Percentiles rank a stretch among this genome's conserved stretches.
Evolutionary conservation across 2,113 vertebrate species (phyloP).

Genomic region (Muntiacus muntjak): DNA sequence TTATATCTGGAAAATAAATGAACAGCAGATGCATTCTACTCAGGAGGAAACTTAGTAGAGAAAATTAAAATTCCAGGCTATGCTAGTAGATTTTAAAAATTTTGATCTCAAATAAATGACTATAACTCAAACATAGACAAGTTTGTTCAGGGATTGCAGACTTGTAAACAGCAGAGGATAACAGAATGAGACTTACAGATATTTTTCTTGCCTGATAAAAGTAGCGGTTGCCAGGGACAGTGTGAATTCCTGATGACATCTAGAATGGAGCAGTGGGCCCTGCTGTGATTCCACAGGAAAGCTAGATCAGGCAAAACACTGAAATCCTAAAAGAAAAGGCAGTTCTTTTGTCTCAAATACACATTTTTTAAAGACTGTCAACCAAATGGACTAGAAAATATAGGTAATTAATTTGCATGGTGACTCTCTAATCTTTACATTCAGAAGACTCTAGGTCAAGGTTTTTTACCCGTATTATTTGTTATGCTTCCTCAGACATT

Average conservation of each 20-base stretch:
- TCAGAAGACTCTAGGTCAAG: not conserved
- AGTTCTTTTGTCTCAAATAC: not conserved
- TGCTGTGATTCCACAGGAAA: not conserved
- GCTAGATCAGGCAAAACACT: not conserved
- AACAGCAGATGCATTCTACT: not conserved
- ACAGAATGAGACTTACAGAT: not conserved
- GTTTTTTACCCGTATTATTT: not conserved
- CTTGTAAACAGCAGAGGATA: not conserved
- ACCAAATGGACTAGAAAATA: not conserved
- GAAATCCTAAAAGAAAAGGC: not conserved
- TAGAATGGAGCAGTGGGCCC: not conserved
- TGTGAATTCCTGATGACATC: not conserved
- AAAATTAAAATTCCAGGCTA: not conserved
- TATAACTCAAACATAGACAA: not conserved
- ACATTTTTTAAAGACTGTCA: not conserved
- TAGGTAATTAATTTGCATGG: not conserved
- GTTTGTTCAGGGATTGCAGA: not conserved
- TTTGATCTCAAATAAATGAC: not conserved
- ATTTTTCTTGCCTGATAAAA: not conserved
- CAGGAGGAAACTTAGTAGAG: accelerated
- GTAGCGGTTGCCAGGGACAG: not conserved
- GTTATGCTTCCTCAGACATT: not conserved
- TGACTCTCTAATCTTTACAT: not conserved
- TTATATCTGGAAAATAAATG: not conserved
- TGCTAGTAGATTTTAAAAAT: not conserved